Evolutionary conservation across 2,113 vertebrate genomes (phyloP), one percentile per base, ranked within the genome.

Genomic region (Labrus mixtus): DNA sequence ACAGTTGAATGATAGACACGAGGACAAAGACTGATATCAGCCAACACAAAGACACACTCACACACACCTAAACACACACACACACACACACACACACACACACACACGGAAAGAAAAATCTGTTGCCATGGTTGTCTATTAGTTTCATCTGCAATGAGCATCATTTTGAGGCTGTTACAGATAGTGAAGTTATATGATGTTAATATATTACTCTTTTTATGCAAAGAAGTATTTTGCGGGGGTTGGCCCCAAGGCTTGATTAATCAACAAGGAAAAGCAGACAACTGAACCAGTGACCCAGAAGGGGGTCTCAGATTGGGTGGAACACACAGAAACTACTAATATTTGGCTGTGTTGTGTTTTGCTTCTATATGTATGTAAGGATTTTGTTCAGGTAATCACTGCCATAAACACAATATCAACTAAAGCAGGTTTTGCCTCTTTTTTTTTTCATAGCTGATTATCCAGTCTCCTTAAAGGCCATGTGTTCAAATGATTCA

Each of bases 11-110:
- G 37, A 20, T 6, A 0, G 16, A 68, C 59, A 37, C 20, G 20
- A 8, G 70, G 10, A 57, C 43, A 63, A 46, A 56, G 15, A 68
- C 33, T 39, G 10, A 56, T 22, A 73, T 60, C 19, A 53, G 55
- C n/a, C 7, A 8, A 19, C 65, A 57, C 20, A 57, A n/a, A 25
- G 1, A 53, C 56, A 58, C 10, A 16, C 43, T 19, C 20, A 73
- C 25, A 37, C 16, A 9, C 20, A 57, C 11, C n/a, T n/a, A n/a
- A n/a, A n/a, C 17, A 17, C 25, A 22, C 17, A 13, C 17, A 33
- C 11, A 11, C 10, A 16, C 43, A 23, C 20, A 73, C 25, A 37
- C 16, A 9, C 20, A 57, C 11, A n/a, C 17, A 17, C 25, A 22
- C 17, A 13, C 17, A 33, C 11, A 11, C 25, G 51, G 15, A 16